Base-by-base conservation (phyloP, 2,113 vertebrate species). In the Oryzias melastigma region DNA sequence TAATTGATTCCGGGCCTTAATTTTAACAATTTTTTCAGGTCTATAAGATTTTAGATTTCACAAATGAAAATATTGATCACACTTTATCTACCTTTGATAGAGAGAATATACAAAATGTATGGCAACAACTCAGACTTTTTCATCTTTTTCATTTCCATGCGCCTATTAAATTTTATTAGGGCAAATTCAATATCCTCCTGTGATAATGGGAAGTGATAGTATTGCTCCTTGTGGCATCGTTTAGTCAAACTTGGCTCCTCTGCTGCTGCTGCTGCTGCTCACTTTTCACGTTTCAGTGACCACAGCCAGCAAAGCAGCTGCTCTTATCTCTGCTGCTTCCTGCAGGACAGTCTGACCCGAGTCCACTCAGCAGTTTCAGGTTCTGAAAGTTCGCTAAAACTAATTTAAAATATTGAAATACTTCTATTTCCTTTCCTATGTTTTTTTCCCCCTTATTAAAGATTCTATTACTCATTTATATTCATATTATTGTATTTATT, bases 281-380 rank as follows among this genome's bases (percentile, higher is more conserved):
- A 78, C 87, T 86, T 71, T 82, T 87, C 82, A 87, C 49, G 76
- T 85, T 86, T 86, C 81, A 71, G 80, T 74, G 80, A 82, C 74
- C 75, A 61, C 75, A 51, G 43, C 18, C 53, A 77, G 88, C 88
- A 87, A 85, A 83, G 80, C 58, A 51, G 41, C 77, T 71, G 62
- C 67, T 76, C 77, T 83, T 87, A 86, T 87, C 86, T 81, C 70
- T 42, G 73, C 77, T 74, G 78, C 78, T 75, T 18, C 3, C 12
- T 61, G 67, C 62, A 58, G 77, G 68, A 75, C 68, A 56, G 58
- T 64, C 3, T 1, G 22, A 80, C 80, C 81, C 17, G 3, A 58
- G 48, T 17, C 5, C 14, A 14, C 58, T 40, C 41, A 6, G 18
- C 5, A 22, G 66, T 78, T 71, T 64, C 69, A 75, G 65, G 54